Conservation (phyloP, 2,113 vertebrate genomes). For the Monarcha castaneiventris region DNA sequence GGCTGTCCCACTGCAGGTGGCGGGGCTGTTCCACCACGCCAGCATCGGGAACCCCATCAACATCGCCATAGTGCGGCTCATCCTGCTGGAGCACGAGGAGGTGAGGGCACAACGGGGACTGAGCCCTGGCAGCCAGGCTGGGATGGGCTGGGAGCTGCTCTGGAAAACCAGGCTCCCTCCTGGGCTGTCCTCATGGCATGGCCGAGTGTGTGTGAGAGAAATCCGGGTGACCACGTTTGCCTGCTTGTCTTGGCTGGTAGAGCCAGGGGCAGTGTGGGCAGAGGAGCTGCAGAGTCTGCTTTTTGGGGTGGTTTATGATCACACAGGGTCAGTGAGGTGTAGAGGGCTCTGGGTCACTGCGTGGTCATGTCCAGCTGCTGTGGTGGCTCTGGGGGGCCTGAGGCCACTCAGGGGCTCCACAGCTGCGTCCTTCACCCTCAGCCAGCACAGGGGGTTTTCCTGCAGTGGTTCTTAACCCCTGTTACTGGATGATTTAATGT, state of each 20-base stretch:
- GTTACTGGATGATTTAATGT: neutral
- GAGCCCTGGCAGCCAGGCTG: neutral
- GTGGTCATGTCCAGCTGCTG: neutral
- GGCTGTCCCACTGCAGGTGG: conserved; percentile 77
- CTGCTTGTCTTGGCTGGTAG: neutral
- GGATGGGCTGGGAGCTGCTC: neutral
- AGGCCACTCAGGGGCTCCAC: neutral
- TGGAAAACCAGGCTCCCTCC: neutral
- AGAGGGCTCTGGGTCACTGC: neutral
- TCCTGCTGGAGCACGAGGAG: conserved; percentile 91
- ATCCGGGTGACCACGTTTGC: accelerated
- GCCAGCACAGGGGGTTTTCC: neutral
- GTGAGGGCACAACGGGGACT: conserved; percentile 58
- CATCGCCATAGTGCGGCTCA: conserved; percentile 88
- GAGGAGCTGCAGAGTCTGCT: neutral
- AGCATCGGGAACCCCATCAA: conserved; percentile 95
- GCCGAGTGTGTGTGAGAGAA: accelerated
- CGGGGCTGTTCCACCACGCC: conserved; percentile 87
- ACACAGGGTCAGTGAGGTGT: accelerated
- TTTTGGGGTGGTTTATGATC: neutral
- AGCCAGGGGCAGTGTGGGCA: accelerated
- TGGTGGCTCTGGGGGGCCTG: neutral
- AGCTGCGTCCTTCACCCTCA: neutral
- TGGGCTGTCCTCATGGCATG: accelerated
- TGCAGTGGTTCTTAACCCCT: neutral